Evolutionary conservation across 2,888 invertebrate species (phyloP), one percentile per base, ranked within the genome.

Genomic region (Lucinisca nassula): DNA sequence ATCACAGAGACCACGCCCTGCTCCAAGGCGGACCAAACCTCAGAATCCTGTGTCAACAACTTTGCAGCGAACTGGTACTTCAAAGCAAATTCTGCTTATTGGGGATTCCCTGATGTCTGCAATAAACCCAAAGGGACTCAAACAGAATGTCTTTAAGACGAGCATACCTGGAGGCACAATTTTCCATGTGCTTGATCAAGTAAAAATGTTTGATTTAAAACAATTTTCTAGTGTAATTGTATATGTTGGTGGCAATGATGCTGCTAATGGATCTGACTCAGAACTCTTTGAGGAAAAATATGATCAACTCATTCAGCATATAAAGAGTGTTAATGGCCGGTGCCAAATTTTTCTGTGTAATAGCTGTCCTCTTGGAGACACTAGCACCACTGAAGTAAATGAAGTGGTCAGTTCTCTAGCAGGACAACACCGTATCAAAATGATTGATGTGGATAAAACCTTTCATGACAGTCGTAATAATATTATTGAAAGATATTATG

Each of bases 241-340:
- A 12, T 37, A 72, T 37, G 37, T 37, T 72, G 72, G 72, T 38
- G 72, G 72, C 37, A 72, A 72, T 72, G 72, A 72, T 40, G 72
- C 72, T 37, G 61, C 61, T 12, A n/a, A 38, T 72, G 72, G 40
- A 10, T n/a, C 37, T 21, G 38, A 72, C 38, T n/a, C 40, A 6
- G 72, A 72, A 21, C 21, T 38, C 4, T 72, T 72, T 70, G 70
- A 70, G 70, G 70, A 27, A 10, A 32, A 21, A 24, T 70, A 70
- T 70, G 70, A 70, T 30, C 70, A 37, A 21, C 37, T 70, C 6
- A 70, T 70, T 24, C 32, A n/a, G n/a, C n/a, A 72, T 6, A 72
- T 72, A n/a, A 72, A 72, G 30, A 12, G 6, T 40, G 38, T n/a
- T 3, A 72, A 72, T 30, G 12, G 21, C 30, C 72, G 10, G 21